Evolutionary conservation across 1,140 invertebrate species (phyloP), one percentile per base, ranked within the genome.

Genomic region (Campoletis sonorensis): DNA sequence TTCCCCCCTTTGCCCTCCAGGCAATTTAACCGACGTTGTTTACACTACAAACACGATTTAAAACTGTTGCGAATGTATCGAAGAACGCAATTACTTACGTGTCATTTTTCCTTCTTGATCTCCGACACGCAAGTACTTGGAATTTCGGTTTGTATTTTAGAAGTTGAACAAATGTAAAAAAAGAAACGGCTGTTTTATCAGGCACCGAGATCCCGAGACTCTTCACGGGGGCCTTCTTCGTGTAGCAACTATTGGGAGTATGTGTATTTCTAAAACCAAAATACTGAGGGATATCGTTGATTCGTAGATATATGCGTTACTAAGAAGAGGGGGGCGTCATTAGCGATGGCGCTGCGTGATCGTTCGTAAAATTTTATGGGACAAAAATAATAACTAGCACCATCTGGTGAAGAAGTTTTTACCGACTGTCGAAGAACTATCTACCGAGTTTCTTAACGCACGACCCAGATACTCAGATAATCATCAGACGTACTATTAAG

Each of bases 51-150:
- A 7, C 27, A 77, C 8, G 4, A 67, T 40, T 81, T 54, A 13
- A 21, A n/a, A 78, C 3, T 78, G 54, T 61, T 33, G 21, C 13
- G n/a, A 45, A 18, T 70, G 58, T 26, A 81, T n/a, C 40, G 70
- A 76, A 70, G 71, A 78, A 67, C 21, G 7, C 21, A 78, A 79
- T 23, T 27, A 90, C 91, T 90, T 88, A 92, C 91, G 91, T 85
- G 91, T 92, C 91, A 92, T 92, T 88, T 83, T 87, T 84, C 72
- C 82, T 85, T 87, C 88, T 91, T 90, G 89, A 86, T 86, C 89
- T 91, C 88, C 89, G 88, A 91, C 87, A 87, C 90, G 79, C 90
- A 90, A 90, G 88, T 85, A 88, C 85, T 84, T 81, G 67, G 85
- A 87, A 87, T 86, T 82, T 78, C 11, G 40, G 13, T 13, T 45